Base-by-base conservation (phyloP, 2,797 vertebrate genomes). In the Neomorphus geoffroyi region DNA sequence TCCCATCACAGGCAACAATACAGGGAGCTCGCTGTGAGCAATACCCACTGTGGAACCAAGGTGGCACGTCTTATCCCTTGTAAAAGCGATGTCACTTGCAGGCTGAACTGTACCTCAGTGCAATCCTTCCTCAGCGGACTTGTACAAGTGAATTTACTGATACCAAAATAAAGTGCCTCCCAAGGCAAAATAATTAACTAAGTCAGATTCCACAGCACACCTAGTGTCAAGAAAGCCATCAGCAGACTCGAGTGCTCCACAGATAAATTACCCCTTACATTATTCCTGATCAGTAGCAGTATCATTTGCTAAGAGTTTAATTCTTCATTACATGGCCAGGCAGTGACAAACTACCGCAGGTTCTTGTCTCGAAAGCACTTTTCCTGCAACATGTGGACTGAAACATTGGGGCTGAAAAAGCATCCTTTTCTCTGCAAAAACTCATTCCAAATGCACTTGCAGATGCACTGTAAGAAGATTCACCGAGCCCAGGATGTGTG, bases 141-240 rank as follows among this genome's bases (percentile, higher is more conserved):
- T 6, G 13, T 14, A 65, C 54, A n/a, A 92, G n/a, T 37, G 50
- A 79, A 79, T 88, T 69, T 39, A 66, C 57, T 43, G 50, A 72
- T 27, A 72, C 39, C 62, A 79, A 90, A 95, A 95, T 80, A 79
- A 95, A 88, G 39, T n/a, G 41, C 75, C 18, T 69, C 90, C 62
- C 2, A 3, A 88, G 90, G 86, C 77, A 94, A 75, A 79, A 58
- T 79, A 94, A 94, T 93, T 94, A 93, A 86, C 58, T 22, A 81
- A 90, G 93, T 58, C 72, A 62, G 60, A 77, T 60, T 93, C 56
- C 80, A 69, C 27, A 60, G 83, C 14, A 0, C 65, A 84, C 51
- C 73, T 35, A 75, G 46, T 14, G 51, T 33, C 58, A 72, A 58
- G 58, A 84, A 79, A 75, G 86, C 39, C 90, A 94, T 35, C 8